These are phyloP conservation scores for Acrocephalus kingi DNA, from an alignment of 2,113 vertebrate species.

Conservation along the genomic window DNA sequence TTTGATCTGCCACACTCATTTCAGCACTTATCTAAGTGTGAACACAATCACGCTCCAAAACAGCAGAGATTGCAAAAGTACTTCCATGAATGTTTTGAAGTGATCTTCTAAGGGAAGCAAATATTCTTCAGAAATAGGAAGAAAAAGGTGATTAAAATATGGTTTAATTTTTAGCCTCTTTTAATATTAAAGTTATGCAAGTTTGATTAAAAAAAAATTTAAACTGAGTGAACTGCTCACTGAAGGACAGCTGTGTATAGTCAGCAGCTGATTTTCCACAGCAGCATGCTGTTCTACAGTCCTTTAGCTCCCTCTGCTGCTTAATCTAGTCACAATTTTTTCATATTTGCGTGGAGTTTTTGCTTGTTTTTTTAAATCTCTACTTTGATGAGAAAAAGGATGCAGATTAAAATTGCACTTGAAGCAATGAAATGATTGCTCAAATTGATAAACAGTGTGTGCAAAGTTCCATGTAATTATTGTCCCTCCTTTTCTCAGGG, in stretches of 20 bases:
- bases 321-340: background rate
- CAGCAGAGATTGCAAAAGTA: background rate
- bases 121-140: background rate
- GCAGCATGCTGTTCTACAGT: background rate
- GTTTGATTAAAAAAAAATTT: slow-evolving; percentile 67
- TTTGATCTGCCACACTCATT: background rate
- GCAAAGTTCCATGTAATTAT: background rate
- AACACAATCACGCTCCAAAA: background rate
- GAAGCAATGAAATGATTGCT: background rate
- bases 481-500: background rate
- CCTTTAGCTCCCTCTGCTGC: slow-evolving; percentile 71
- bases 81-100: background rate
- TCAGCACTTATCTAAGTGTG: background rate
- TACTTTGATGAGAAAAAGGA: background rate
- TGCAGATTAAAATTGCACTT: background rate
- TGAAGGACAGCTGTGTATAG: background rate
- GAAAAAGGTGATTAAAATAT: background rate
- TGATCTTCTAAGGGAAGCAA: slow-evolving; percentile 9
- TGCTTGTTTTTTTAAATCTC: background rate
- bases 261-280: background rate
- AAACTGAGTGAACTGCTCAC: slow-evolving; percentile 35
- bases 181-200: slow-evolving; percentile 37
- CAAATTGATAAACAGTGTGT: background rate
- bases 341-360: background rate
- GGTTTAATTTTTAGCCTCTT: slow-evolving; percentile 48